Evolutionary conservation across 2,888 invertebrate species (phyloP).

Genomic region (Meiosimyza decipiens): DNA sequence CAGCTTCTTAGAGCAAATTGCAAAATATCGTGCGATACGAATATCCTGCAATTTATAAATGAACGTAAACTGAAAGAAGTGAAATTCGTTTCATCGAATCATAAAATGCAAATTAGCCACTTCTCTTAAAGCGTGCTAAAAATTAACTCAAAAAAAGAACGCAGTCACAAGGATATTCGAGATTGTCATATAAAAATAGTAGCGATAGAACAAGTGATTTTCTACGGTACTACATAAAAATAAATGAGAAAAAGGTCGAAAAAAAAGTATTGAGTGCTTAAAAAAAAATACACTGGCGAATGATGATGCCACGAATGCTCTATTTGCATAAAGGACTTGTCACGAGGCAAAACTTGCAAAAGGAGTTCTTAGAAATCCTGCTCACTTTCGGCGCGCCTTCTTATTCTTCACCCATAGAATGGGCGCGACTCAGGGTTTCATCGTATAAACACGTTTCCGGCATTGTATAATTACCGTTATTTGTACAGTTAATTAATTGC

Average conservation of each 20-base stretch:
- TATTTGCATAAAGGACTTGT: slow-evolving; percentile 14
- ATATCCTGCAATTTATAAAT: slow-evolving; percentile 9
- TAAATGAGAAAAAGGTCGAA: slow-evolving; percentile 27
- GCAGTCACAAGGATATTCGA: slow-evolving; percentile 6
- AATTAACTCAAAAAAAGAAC: slow-evolving; percentile 47
- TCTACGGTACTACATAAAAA: slow-evolving; percentile 48
- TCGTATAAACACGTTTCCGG: slow-evolving; percentile 43
- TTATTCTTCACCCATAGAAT: no score
- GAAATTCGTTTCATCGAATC: slow-evolving; percentile 58
- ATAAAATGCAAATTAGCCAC: slow-evolving; percentile 52
- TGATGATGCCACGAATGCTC: no score
- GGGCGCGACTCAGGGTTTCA: not conserved
- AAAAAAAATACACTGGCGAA: not conserved
- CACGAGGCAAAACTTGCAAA: slow-evolving; percentile 10
- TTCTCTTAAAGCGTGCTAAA: slow-evolving; percentile 44
- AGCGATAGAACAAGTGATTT: slow-evolving; percentile 53
- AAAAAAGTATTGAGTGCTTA: not conserved
- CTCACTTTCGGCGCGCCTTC: not conserved
- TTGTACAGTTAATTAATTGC: slow-evolving; percentile 66
- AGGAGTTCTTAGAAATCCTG: not conserved
- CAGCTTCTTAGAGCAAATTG: no score
- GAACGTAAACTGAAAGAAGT: slow-evolving; percentile 32
- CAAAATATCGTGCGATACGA: no score
- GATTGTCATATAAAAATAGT: slow-evolving; percentile 45
- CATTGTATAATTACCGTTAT: slow-evolving; percentile 61